Percentiles rank a stretch among this genome's conserved stretches.
phyloP scores from a whole-genome alignment of 2,888 invertebrate species.

The Athalia circularis region DNA sequence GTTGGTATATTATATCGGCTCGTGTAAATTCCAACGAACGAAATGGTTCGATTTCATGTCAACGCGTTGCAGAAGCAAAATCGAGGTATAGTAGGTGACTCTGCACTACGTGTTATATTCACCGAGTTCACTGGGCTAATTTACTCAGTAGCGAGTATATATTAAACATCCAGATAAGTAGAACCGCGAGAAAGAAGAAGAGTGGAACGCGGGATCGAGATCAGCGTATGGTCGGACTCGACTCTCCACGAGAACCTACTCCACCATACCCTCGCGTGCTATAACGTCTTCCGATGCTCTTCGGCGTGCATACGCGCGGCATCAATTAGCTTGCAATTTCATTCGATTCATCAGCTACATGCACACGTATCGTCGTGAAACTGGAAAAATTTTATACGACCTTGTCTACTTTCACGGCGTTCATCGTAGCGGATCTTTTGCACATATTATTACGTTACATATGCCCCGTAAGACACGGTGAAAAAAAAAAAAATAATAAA shows the following conservation, averaged over 20 bases:
- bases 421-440: not conserved
- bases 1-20: no score
- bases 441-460: not conserved
- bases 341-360: conserved; percentile 4
- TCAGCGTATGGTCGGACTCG: not conserved
- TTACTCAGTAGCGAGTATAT: not conserved
- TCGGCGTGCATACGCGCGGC: not conserved
- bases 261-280: not conserved
- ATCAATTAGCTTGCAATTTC: conserved; percentile 21
- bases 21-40: not conserved
- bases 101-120: not conserved
- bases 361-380: not conserved
- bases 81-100: not conserved
- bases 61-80: not conserved
- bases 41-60: not conserved
- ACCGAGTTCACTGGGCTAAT: not conserved
- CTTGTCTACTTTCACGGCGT: conserved; percentile 7
- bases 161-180: conserved; percentile 5
- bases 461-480: not conserved
- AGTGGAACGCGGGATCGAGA: not conserved
- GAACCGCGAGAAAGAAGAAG: not conserved
- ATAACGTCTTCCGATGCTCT: no score
- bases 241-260: not conserved
- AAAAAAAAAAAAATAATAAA: not conserved
- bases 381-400: not conserved